These are phyloP conservation scores for Agonopterix alstromeriana DNA, from an alignment of 2,888 invertebrate species.

Conservation along the genomic window DNA sequence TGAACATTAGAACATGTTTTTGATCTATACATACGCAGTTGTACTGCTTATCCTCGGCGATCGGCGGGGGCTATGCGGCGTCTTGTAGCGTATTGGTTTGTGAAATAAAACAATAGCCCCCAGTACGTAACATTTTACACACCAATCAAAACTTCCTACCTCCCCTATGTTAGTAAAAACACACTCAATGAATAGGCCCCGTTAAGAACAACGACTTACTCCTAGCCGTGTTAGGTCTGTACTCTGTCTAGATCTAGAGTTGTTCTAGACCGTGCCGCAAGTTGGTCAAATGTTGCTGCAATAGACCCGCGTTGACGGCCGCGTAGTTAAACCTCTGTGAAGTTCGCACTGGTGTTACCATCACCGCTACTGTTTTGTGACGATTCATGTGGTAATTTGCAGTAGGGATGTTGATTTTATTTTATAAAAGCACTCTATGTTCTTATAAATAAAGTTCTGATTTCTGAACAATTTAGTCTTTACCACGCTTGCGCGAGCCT, in stretches of 20 bases:
- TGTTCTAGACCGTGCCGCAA: slow-evolving; percentile 61
- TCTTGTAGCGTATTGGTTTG: too few species aligned
- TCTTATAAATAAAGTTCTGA: too few species aligned
- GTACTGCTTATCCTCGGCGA: too few species aligned
- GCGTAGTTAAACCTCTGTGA: slow-evolving; percentile 77
- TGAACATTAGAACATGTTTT: too few species aligned
- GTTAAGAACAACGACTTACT: slow-evolving; percentile 53
- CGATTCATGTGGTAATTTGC: background rate
- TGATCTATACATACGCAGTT: too few species aligned
- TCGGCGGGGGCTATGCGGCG: too few species aligned
- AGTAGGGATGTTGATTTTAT: background rate
- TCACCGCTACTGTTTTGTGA: slow-evolving; percentile 44
- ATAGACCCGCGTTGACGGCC: slow-evolving; percentile 69
- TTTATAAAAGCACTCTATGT: slow-evolving; percentile 1
- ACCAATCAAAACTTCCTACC: background rate
- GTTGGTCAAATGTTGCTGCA: slow-evolving; percentile 72
- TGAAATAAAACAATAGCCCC: too few species aligned
- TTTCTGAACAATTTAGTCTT: too few species aligned
- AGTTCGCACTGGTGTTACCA: slow-evolving; percentile 59
- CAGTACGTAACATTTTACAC: too few species aligned
- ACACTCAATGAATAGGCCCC: slow-evolving; percentile 50
- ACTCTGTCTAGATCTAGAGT: slow-evolving; percentile 16
- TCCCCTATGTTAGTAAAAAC: slow-evolving; percentile 50
- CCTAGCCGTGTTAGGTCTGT: slow-evolving; percentile 30
- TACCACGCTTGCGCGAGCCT: too few species aligned